A percentile compares a stretch with the other conserved stretches of the same genome.
phyloP scores from a whole-genome alignment of 2,797 vertebrate species.

The Arctocebus calabarensis region DNA sequence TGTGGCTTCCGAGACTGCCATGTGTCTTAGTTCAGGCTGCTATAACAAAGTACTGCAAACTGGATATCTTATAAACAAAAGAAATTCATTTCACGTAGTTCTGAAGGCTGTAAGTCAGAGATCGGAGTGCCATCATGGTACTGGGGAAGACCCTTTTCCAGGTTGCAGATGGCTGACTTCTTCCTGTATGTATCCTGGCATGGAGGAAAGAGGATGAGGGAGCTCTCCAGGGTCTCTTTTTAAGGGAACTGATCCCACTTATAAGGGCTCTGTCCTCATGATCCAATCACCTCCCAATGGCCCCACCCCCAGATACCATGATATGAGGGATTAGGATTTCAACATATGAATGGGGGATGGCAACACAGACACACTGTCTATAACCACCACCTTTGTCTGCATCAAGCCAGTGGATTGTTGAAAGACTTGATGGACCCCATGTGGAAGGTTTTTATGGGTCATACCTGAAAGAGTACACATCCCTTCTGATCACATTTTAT shows the following conservation, averaged over 20 bases:
- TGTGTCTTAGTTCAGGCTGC: not conserved
- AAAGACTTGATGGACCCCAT: not conserved
- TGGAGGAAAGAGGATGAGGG: not conserved
- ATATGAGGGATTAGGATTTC: not conserved
- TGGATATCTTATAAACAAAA: not conserved
- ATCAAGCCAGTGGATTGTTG: not conserved
- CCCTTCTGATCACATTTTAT: not conserved
- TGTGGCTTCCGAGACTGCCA: not conserved
- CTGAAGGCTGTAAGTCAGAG: not conserved
- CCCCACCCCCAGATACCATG: not conserved
- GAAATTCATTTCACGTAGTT: not conserved
- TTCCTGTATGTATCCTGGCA: not conserved
- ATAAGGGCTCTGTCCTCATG: not conserved
- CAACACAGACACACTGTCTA: not conserved
- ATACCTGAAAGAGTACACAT: not conserved
- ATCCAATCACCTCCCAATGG: not conserved
- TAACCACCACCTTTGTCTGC: not conserved
- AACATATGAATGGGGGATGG: not conserved
- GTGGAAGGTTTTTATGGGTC: constrained; percentile 29
- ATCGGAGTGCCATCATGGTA: not conserved
- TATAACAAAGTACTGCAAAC: not conserved
- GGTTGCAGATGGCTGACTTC: not conserved
- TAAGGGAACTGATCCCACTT: not conserved
- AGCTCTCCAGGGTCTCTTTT: not conserved
- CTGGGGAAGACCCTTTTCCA: not conserved